Percentiles rank a stretch among this genome's conserved stretches.
These are phyloP conservation scores for Drosophila tristis DNA, from an alignment of 1,140 invertebrate genomes.

Conservation along the genomic window DNA sequence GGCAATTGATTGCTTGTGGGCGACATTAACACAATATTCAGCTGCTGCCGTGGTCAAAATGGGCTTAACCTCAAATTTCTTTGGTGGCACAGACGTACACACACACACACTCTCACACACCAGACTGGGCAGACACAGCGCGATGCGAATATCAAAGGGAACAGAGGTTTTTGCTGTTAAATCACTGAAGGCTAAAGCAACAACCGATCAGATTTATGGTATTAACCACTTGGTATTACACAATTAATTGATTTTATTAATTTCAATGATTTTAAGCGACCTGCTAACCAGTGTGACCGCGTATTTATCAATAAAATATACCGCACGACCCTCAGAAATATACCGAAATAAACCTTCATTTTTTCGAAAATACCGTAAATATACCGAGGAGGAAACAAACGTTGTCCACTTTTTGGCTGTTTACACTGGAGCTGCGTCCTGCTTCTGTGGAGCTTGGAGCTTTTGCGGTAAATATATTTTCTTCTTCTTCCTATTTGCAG, in stretches of 20 bases:
- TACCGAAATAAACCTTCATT: too few species aligned
- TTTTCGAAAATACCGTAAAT: too few species aligned
- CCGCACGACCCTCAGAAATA: too few species aligned
- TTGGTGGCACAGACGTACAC: constrained; percentile 30
- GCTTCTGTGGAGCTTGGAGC: too few species aligned
- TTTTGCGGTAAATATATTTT: too few species aligned
- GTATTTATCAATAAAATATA: too few species aligned
- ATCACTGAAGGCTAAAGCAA: not conserved
- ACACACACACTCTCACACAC: constrained; percentile 6
- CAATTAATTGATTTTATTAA: constrained; percentile 11
- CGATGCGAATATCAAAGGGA: constrained; percentile 10
- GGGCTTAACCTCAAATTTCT: constrained; percentile 66
- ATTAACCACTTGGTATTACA: constrained; percentile 16
- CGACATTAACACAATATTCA: constrained; percentile 57
- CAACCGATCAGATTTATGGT: not conserved
- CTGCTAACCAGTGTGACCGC: too few species aligned
- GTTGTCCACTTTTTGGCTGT: too few species aligned
- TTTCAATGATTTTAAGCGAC: too few species aligned
- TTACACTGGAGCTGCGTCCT: too few species aligned
- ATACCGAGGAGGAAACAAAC: too few species aligned
- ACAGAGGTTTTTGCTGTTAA: not conserved
- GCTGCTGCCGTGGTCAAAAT: constrained; percentile 57
- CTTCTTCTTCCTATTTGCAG: too few species aligned
- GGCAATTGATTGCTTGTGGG: constrained; percentile 33
- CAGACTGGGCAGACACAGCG: constrained; percentile 2